Evolutionary conservation across 2,888 invertebrate species (phyloP).

Genomic region (Philaethria dido): DNA sequence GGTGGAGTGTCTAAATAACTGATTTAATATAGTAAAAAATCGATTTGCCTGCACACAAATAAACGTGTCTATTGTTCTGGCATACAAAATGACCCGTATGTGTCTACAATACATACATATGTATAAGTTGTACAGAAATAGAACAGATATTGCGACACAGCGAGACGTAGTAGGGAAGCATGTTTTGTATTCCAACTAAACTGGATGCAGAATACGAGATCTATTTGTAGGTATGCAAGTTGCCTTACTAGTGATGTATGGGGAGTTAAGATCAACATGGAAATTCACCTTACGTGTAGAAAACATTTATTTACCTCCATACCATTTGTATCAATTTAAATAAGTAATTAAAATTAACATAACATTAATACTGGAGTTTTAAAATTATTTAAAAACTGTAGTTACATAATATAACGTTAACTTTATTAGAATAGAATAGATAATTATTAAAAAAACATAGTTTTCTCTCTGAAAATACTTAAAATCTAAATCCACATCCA

Average conservation of each 20-base stretch:
- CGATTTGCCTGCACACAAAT: not conserved
- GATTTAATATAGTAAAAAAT: conserved; percentile 9
- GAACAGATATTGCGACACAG: conserved; percentile 54
- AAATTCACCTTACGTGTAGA: conserved; percentile 24
- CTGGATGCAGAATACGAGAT: conserved; percentile 48
- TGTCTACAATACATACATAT: conserved; percentile 42
- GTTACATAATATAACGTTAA: not conserved
- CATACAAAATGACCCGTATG: conserved; percentile 41
- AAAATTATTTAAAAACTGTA: not conserved
- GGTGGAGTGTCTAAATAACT: not conserved
- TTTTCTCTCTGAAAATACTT: not conserved
- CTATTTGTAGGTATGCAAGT: conserved; percentile 42
- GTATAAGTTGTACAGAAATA: conserved; percentile 54
- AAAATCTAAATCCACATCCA: not conserved
- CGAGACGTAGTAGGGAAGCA: conserved; percentile 51
- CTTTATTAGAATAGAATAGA: not conserved
- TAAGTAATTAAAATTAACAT: not conserved
- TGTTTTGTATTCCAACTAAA: conserved; percentile 57
- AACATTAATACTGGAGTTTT: not conserved
- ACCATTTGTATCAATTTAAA: not conserved
- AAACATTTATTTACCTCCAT: conserved; percentile 7
- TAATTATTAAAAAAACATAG: not conserved
- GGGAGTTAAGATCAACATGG: conserved; percentile 28
- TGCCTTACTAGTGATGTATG: conserved; percentile 38
- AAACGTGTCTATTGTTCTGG: conserved; percentile 36